Conservation (phyloP, 2,888 invertebrate genomes). For the Hoplodrina ambigua region DNA sequence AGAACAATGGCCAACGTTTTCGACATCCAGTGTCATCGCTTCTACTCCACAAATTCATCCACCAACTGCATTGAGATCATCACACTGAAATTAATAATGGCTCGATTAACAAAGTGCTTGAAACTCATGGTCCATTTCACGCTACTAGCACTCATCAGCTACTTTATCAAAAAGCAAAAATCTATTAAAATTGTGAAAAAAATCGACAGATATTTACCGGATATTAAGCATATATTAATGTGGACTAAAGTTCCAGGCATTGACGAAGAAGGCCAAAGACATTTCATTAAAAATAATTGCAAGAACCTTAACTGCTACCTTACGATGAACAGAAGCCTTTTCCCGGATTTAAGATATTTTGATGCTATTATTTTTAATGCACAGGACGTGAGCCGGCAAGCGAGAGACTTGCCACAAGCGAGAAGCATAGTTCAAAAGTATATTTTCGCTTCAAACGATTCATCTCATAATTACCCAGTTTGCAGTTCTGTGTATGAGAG, state of each 20-base stretch:
- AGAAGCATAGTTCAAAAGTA: constrained; percentile 79
- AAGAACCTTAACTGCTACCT: constrained; percentile 78
- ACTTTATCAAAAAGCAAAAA: constrained; percentile 59
- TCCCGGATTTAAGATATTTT: constrained; percentile 76
- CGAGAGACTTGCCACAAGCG: constrained; percentile 63
- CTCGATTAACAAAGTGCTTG: constrained; percentile 60
- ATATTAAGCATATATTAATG: constrained; percentile 79
- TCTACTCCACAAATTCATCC: neutral
- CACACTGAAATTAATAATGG: constrained; percentile 55
- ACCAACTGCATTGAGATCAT: neutral
- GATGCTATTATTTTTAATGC: constrained; percentile 81
- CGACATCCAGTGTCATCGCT: neutral
- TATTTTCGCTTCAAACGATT: constrained; percentile 81
- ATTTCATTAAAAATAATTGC: constrained; percentile 73
- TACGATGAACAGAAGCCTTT: constrained; percentile 75
- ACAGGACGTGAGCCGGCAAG: constrained; percentile 70
- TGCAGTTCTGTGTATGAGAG: constrained; percentile 76
- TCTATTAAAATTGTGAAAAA: constrained; percentile 59
- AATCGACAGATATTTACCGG: constrained; percentile 72
- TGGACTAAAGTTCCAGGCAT: constrained; percentile 76
- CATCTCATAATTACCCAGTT: constrained; percentile 80
- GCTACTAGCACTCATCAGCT: constrained; percentile 57
- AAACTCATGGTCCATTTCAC: constrained; percentile 64
- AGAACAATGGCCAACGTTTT: constrained; percentile 25
- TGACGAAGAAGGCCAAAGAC: constrained; percentile 70